Evolutionary conservation across 2,888 invertebrate genomes (phyloP).

Genomic region (Vesta saturnalis): DNA sequence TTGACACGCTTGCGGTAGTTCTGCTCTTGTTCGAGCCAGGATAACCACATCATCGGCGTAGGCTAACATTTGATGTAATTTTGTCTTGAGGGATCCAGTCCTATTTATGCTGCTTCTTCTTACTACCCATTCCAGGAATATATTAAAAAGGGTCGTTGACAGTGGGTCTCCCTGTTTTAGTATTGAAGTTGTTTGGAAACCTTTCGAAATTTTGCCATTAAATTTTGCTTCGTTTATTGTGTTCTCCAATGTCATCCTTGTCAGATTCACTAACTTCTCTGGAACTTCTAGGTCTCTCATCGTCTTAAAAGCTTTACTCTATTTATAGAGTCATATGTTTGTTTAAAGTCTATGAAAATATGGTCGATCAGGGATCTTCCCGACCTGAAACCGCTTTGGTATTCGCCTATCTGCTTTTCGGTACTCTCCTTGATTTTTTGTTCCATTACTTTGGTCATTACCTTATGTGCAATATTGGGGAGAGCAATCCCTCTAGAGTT

Average conservation of each 20-base stretch:
- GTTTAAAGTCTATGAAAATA: not conserved
- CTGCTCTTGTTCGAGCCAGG: not conserved
- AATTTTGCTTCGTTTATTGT: not conserved
- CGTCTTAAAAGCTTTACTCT: not conserved
- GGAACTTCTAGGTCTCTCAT: not conserved
- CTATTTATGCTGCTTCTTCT: not conserved
- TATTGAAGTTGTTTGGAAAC: not conserved
- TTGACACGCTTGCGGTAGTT: not conserved
- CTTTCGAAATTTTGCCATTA: not conserved
- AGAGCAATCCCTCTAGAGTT: not conserved
- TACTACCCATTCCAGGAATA: not conserved
- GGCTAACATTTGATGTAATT: too few species aligned
- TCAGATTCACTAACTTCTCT: not conserved
- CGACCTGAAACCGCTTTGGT: not conserved
- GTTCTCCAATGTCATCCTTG: not conserved
- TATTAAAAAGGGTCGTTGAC: not conserved
- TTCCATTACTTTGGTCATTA: not conserved
- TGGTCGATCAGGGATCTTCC: not conserved
- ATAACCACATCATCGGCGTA: not conserved
- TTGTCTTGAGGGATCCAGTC: not conserved
- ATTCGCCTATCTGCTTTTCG: not conserved
- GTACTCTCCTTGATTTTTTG: not conserved
- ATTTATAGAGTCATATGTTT: not conserved
- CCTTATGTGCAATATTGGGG: not conserved
- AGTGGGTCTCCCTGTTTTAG: not conserved